Base-by-base conservation (phyloP, 2,113 vertebrate species). In the Spizaetus ornatus region DNA sequence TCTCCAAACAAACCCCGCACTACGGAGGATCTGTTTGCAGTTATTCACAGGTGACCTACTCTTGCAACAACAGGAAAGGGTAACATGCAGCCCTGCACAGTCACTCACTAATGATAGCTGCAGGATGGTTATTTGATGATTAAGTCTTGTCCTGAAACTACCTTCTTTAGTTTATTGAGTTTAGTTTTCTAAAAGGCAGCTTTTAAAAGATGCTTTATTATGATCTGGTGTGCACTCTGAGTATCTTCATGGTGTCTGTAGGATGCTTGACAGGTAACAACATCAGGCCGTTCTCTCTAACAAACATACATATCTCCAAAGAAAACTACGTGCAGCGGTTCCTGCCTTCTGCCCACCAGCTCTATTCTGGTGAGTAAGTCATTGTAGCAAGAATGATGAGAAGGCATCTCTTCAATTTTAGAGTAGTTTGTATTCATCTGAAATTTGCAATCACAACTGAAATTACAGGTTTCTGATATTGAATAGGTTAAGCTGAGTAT, bases 21-120 rank as follows among this genome's bases (percentile, higher is more conserved):
- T 91, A 99, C 99, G 2, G 99, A 99, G 96, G 99, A 99, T 96
- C 98, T 99, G 83, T 99, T 99, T 97, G 99, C 99, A 81, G 99
- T 99, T 98, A 99, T 99, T 98, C 99, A 99, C 98, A 99, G 99
- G 99, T 99, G 94, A 98, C 97, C 43, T 55, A 90, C 32, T 48
- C 26, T 81, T 83, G 72, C 2, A 2, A 45, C 72, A 87, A 63
- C 1, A 18, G 45, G 45, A 72, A 93, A 88, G 5, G 7, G 22
- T 50, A 90, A 40, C 38, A 20, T 11, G 13, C 47, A 63, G 69
- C 53, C 56, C 31, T 69, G 23, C 40, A 32, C 21, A 48, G 53
- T 2, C 5, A 3, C 38, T 42, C 38, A 14, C 27, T 63, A 67
- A 67, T 5, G 6, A 38, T 3, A 63, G 55, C 36, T 65, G 48